Evolutionary conservation across 2,113 vertebrate genomes (phyloP), one percentile per base, ranked within the genome.

Genomic region (Nicator chloris): DNA sequence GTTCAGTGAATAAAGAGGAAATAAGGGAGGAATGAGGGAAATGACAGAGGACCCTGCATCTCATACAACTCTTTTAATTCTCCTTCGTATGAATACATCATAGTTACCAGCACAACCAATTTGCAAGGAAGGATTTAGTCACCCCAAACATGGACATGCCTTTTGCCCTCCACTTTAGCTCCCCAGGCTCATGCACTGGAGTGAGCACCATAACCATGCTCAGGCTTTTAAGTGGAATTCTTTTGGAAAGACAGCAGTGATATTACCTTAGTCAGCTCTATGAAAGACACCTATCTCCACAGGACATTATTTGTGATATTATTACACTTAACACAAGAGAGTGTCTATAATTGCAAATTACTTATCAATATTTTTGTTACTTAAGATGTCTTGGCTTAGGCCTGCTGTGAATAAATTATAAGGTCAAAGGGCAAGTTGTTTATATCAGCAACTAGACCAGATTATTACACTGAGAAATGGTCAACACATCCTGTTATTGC

Each of bases 301-400:
- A 80, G 26, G 53, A n/a, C 17, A 33, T 4, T 60, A 13, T 53
- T 57, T 86, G 5, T 82, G 30, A 51, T 70, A 27, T 19, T 66
- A n/a, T 63, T 92, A 53, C 39, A 23, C 33, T 71, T 54, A 51
- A 72, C 27, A 47, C 9, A 26, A 9, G 26, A 33, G 80, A 40
- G 11, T 45, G 30, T 54, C 73, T 84, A 19, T 65, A 93, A 53
- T 44, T 88, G 39, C 37, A 89, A 96, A 94, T 90, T 95, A 92
- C 90, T 97, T 91, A 95, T 92, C 72, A 92, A 59, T 92, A 63
- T 92, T 70, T 94, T 94, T 95, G 27, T 91, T 92, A 96, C 69
- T 94, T 96, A 96, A 96, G 20, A 60, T 40, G 27, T 64, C 92
- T 83, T 76, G 63, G 64, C 59, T 76, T 90, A 95, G 45, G 64